Base-by-base conservation (phyloP, 2,888 invertebrate species). In the Xylota segnis region DNA sequence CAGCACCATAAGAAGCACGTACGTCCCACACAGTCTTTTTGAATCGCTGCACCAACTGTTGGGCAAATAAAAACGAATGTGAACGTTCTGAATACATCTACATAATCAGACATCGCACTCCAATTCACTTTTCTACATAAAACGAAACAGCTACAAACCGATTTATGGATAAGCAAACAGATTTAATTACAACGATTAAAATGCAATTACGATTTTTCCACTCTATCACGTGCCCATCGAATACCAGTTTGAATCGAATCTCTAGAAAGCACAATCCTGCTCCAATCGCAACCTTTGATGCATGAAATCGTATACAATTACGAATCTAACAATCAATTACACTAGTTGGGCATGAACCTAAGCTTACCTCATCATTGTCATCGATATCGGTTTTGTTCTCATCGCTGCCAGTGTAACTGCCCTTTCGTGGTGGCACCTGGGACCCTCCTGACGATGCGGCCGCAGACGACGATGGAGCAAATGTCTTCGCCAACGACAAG, bases 351-450 rank as follows among this genome's bases (percentile, higher is more conserved):
- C 10, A n/a, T 43, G 32, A n/a, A 56, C 16, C 18, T 68, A 5
- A 43, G 40, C 83, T 74, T 70, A 83, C 83, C 63, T 83, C 83
- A 68, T 83, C 83, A 37, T 74, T 68, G 37, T 78, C 83, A 45
- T 78, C 68, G 34, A 10, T 18, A 40, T 79, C 76, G 14, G 45
- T 45, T 37, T 54, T 70, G 16, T 34, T 70, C n/a, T 34, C 29
- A 43, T 61, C 61, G 37, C 66, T 70, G 23, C 45, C 52, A 18
- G 52, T 72, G 72, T 9, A 66, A 23, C 72, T 66, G 18, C 9
- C 43, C 34, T 34, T 68, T 7, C 59, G 52, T 2, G 43, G 52
- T 29, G 29, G 29, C 7, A 32, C 5, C 12, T 18, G 4, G 1
- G 14, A 7, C 16, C 43, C 14, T 12, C 23, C 45, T 9, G 50